These are phyloP conservation scores for Anomalospiza imberbis DNA, from an alignment of 2,797 vertebrate species.

Conservation along the genomic window DNA sequence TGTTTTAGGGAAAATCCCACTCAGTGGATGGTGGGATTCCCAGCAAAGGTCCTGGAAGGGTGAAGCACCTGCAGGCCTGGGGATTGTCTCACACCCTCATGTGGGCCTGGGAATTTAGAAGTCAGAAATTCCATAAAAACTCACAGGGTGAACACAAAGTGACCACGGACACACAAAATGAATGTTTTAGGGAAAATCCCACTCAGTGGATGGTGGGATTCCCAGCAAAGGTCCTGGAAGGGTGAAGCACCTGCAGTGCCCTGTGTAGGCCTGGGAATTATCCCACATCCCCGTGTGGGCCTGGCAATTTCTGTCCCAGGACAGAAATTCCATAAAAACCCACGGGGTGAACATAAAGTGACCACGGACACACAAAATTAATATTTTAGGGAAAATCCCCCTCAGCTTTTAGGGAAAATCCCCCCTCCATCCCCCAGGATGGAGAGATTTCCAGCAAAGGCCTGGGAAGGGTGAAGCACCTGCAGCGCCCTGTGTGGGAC, in stretches of 20 bases:
- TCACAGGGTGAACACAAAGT: too few relatives aligned
- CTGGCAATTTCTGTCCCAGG: background rate
- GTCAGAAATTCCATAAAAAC: background rate
- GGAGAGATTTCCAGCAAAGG: background rate
- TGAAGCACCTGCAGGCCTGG: background rate
- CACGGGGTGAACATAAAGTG: fast-evolving
- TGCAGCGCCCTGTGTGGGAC: background rate
- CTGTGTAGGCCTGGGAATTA: background rate
- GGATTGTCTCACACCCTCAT: background rate
- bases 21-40: fast-evolving
- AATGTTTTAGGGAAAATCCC: background rate
- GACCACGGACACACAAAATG: too few relatives aligned
- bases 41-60: fast-evolving
- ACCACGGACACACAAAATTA: fast-evolving
- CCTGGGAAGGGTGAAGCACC: background rate
- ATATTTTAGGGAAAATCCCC: background rate
- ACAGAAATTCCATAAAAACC: background rate
- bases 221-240: background rate
- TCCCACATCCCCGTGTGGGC: background rate
- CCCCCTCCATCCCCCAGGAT: background rate
- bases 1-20: background rate
- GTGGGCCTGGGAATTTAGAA: background rate
- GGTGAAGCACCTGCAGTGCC: too few relatives aligned
- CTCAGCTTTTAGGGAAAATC: background rate
- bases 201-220: background rate